These are phyloP conservation scores for Magallana ariakensis DNA, from an alignment of 1,140 invertebrate genomes.

Conservation along the genomic window DNA sequence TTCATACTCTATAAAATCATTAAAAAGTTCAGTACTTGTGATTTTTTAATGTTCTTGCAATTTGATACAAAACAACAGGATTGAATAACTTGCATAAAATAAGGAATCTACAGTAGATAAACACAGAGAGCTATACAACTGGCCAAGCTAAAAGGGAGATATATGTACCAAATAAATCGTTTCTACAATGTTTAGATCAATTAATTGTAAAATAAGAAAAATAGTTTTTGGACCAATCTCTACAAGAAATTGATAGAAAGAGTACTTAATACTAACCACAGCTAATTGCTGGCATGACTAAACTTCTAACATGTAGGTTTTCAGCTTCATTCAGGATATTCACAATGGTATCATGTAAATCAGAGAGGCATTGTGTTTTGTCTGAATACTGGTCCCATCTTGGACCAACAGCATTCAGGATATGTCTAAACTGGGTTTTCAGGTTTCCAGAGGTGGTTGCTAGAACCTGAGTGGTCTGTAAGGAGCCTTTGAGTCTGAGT, in stretches of 20 bases:
- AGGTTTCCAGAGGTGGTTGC: neutral
- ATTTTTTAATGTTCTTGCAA: too few relatives aligned
- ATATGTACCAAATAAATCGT: too few relatives aligned
- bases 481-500: neutral
- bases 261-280: neutral
- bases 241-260: too few relatives aligned
- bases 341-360: neutral
- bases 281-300: constrained; percentile 26
- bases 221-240: too few relatives aligned
- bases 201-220: too few relatives aligned
- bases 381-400: neutral
- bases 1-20: too few relatives aligned
- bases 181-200: too few relatives aligned
- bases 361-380: neutral
- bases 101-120: too few relatives aligned
- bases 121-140: too few relatives aligned
- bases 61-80: neutral
- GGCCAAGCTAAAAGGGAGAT: too few relatives aligned
- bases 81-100: too few relatives aligned
- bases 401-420: constrained; percentile 11
- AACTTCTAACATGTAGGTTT: neutral
- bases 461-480: neutral
- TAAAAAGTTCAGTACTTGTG: too few relatives aligned
- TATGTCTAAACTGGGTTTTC: neutral
- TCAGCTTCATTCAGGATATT: neutral